These are phyloP conservation scores for Eupithecia dodoneata DNA, from an alignment of 2,888 invertebrate genomes.

Conservation along the genomic window DNA sequence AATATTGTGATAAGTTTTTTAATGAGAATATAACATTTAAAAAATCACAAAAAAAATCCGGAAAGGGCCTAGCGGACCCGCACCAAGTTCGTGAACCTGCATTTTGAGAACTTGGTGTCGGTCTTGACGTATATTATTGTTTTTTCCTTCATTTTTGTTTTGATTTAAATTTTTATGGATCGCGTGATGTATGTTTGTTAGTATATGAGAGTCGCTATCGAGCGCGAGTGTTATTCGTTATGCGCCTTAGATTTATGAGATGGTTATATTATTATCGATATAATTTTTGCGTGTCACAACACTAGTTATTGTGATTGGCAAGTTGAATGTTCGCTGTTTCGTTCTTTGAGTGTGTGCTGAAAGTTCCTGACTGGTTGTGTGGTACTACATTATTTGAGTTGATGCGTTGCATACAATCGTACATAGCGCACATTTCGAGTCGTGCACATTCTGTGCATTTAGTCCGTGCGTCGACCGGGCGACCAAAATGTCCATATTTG, in stretches of 20 bases:
- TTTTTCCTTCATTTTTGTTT: slow-evolving; percentile 64
- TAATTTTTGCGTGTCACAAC: slow-evolving; percentile 59
- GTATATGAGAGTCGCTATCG: slow-evolving; percentile 64
- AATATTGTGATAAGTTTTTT: slow-evolving; percentile 68
- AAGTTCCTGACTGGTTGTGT: slow-evolving; percentile 40
- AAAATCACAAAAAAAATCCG: slow-evolving; percentile 67
- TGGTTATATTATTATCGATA: slow-evolving; percentile 58
- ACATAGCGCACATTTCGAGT: slow-evolving; percentile 55
- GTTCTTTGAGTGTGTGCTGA: slow-evolving; percentile 25
- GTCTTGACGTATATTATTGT: slow-evolving; percentile 52
- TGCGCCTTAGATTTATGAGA: slow-evolving; percentile 62
- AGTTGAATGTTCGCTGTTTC: slow-evolving; percentile 15
- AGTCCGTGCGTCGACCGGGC: slow-evolving; percentile 3
- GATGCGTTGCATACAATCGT: slow-evolving; percentile 34
- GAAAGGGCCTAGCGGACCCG: slow-evolving; percentile 68
- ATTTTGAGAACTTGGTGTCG: slow-evolving; percentile 43
- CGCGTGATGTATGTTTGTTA: slow-evolving; percentile 60
- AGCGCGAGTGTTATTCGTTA: slow-evolving; percentile 80
- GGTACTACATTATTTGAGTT: slow-evolving; percentile 39
- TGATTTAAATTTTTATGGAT: slow-evolving; percentile 76
- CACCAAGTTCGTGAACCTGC: slow-evolving; percentile 59
- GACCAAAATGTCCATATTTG: slow-evolving; percentile 22
- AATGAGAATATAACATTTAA: slow-evolving; percentile 48
- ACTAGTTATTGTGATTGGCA: slow-evolving; percentile 45
- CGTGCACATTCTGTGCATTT: slow-evolving; percentile 51